phyloP scores from a whole-genome alignment of 2,113 vertebrate genomes.

The Butorides virescens region DNA sequence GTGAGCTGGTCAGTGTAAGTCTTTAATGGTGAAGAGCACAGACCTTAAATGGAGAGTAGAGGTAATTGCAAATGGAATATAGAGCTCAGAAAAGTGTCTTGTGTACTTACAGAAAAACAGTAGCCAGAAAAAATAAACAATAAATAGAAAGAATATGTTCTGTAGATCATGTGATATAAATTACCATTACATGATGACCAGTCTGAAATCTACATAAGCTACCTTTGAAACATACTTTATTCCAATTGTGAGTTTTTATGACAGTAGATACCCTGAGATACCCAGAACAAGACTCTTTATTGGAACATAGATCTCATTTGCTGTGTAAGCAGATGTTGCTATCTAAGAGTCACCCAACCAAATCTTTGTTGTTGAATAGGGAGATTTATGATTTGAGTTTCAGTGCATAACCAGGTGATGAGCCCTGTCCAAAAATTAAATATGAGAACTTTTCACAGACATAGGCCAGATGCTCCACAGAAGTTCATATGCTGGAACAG shows the following conservation, averaged over 20 bases:
- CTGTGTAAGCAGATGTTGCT: constrained; percentile 36
- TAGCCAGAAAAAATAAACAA: not conserved
- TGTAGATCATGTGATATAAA: not conserved
- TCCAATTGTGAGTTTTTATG: not conserved
- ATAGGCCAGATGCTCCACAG: not conserved
- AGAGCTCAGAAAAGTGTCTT: not conserved
- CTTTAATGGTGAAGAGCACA: not conserved
- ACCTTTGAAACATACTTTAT: not conserved
- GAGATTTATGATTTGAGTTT: constrained; percentile 32
- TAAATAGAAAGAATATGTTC: not conserved
- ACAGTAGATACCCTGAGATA: not conserved
- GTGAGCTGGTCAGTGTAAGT: not conserved
- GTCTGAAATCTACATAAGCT: not conserved
- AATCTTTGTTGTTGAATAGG: constrained; percentile 26
- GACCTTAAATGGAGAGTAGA: not conserved
- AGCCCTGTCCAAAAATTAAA: constrained; percentile 25
- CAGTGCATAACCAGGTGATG: constrained; percentile 5
- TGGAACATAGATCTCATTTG: constrained; percentile 10
- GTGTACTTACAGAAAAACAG: not conserved
- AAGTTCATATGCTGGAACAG: not conserved
- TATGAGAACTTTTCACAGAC: constrained; percentile 1
- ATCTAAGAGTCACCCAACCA: not conserved
- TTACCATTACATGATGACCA: not conserved
- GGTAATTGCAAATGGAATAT: not conserved
- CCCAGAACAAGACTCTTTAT: not conserved